Evolutionary conservation across 2,888 invertebrate genomes (phyloP).

Genomic region (Agriopis leucophaearia): DNA sequence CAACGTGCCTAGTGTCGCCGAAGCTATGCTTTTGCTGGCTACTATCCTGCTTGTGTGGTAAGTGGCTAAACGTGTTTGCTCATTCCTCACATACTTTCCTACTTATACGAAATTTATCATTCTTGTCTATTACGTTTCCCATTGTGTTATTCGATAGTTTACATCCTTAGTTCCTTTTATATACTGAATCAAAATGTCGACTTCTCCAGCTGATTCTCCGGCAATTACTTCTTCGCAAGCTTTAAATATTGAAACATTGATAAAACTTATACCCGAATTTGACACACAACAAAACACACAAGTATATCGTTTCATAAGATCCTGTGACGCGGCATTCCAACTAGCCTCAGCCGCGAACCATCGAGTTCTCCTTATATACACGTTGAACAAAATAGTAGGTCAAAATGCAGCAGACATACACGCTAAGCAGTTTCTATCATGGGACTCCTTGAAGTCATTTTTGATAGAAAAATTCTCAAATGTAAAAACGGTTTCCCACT

Average conservation of each 20-base stretch:
- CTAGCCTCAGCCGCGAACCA: not conserved
- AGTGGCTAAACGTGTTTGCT: not conserved
- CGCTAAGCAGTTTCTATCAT: not conserved
- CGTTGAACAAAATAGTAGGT: not conserved
- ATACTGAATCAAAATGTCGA: not conserved
- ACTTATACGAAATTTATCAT: not conserved
- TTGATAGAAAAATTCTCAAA: not conserved
- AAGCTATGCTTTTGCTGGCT: not conserved
- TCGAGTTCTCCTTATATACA: not conserved
- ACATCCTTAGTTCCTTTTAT: too few relatives aligned
- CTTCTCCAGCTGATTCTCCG: not conserved
- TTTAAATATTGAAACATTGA: not conserved
- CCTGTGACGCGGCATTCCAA: not conserved
- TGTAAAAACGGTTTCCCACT: conserved; percentile 1
- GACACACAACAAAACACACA: not conserved
- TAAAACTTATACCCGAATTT: not conserved
- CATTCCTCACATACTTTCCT: not conserved
- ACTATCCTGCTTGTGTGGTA: not conserved
- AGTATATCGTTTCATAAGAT: not conserved
- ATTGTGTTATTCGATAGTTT: not conserved
- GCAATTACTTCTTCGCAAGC: not conserved
- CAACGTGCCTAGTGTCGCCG: not conserved
- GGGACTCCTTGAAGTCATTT: not conserved
- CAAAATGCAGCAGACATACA: not conserved
- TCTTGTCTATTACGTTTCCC: not conserved